Evolutionary conservation across 2,888 invertebrate species (phyloP), one percentile per base, ranked within the genome.

Genomic region (Rhyacophila evoluta): DNA sequence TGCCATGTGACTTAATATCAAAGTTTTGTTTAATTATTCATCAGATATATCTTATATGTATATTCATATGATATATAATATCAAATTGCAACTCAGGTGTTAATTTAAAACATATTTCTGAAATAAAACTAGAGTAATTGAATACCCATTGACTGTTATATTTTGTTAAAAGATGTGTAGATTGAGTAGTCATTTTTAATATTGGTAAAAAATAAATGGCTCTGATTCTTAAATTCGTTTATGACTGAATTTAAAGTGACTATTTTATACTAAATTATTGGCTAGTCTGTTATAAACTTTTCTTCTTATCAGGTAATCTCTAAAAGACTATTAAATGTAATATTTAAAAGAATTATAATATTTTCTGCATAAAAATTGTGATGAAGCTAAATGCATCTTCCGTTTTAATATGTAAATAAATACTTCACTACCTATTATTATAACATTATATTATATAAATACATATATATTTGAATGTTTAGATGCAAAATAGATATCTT

Each of bases 211-310:
- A 19, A 10, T 55, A 19, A 19, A 55, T 55, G 55, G 55, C 55
- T 55, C 25, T 55, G 55, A 55, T 19, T 78, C 41, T 78, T 74
- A 74, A 76, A 72, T 79, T 79, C 77, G 27, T 80, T 80, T 80
- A 33, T 75, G 80, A 80, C 80, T 80, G 80, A 80, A 68, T 38
- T 74, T 37, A 70, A 77, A 70, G 37, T 79, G 74, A 79, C 79
- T 79, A 76, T 79, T 79, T 77, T 79, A 55, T 79, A 77, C 70
- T 67, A 77, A 79, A 73, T 72, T 33, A 74, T 80, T 19, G 77
- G 71, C 74, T 80, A 77, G 74, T 80, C 74, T 77, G 38, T 77
- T 77, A 37, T 4, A 73, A 41, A 55, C 67, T 73, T 74, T 75
- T 38, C 75, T 75, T 75, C 72, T 74, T 41, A 19, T 27, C 25